phyloP scores from a whole-genome alignment of 53 echinoderm and acorn worm genomes.

The Henricia sp. region DNA sequence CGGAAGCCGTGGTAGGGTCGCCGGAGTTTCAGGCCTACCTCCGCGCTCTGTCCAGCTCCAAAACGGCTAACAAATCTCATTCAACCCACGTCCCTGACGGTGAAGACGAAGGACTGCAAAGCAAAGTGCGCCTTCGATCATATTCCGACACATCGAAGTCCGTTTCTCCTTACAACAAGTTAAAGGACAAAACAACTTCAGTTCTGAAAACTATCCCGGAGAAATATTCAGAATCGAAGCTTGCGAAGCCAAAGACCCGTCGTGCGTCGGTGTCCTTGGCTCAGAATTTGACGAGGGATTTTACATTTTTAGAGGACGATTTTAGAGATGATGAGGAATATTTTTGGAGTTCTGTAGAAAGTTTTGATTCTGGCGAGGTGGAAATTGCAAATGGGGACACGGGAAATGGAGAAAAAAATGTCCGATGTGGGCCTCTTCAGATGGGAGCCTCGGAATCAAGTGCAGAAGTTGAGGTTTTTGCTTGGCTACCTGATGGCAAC shows the following conservation, averaged over 20 bases:
- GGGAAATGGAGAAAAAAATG: neutral
- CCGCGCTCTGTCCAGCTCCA: neutral
- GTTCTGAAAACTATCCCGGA: constrained; percentile 38
- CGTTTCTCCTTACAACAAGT: too few relatives aligned
- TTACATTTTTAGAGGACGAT: constrained; percentile 40
- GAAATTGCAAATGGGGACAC: neutral
- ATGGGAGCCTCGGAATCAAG: neutral
- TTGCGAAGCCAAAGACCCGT: neutral
- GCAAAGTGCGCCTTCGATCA: constrained; percentile 12
- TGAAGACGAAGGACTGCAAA: neutral
- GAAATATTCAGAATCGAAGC: neutral
- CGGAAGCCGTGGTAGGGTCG: neutral
- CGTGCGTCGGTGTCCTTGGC: neutral
- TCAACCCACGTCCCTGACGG: neutral
- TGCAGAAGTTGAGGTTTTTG: constrained; percentile 1
- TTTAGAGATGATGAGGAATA: neutral
- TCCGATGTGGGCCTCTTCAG: constrained; percentile 23
- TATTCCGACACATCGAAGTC: constrained; percentile 11
- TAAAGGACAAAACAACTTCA: neutral
- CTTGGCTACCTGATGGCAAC: constrained; percentile 39
- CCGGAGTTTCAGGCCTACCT: constrained; percentile 16
- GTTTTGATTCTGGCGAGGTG: constrained; percentile 39
- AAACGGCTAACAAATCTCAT: neutral
- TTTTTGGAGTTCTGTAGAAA: constrained; percentile 37
- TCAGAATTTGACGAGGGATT: constrained; percentile 36